These are phyloP conservation scores for Gryllus longicercus DNA, from an alignment of 2,888 invertebrate genomes.

Conservation along the genomic window DNA sequence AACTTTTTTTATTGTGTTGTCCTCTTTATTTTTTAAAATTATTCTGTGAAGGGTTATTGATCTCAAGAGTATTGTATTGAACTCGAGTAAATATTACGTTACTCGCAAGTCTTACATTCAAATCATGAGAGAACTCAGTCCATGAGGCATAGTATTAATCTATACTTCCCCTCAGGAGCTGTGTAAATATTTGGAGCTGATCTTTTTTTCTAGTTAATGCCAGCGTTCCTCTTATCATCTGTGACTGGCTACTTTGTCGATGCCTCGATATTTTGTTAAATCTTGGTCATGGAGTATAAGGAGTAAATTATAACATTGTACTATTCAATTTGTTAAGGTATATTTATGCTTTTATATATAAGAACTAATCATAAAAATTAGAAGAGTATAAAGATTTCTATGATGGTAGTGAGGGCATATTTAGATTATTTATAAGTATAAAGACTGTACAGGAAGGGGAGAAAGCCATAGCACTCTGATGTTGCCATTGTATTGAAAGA, in stretches of 20 bases:
- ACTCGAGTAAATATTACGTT: neutral
- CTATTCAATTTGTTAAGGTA: slow-evolving; percentile 17
- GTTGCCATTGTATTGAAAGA: neutral
- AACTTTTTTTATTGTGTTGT: neutral
- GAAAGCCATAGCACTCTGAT: slow-evolving; percentile 17
- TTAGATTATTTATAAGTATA: slow-evolving; percentile 2
- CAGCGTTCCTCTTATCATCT: neutral
- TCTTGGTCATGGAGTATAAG: neutral
- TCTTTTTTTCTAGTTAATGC: neutral
- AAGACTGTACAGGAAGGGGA: slow-evolving; percentile 17
- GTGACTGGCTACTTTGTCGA: neutral
- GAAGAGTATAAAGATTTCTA: slow-evolving; percentile 17
- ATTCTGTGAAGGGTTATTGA: neutral
- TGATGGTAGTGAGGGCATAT: slow-evolving; percentile 11
- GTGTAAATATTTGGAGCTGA: neutral
- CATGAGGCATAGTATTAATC: neutral
- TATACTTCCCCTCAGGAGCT: neutral
- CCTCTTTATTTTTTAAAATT: neutral
- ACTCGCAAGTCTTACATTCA: neutral
- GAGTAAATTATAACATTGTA: slow-evolving; percentile 17
- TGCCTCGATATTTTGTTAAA: slow-evolving; percentile 17
- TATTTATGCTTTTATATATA: slow-evolving; percentile 17
- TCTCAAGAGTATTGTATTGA: neutral
- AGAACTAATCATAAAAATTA: slow-evolving; percentile 11
- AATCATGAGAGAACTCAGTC: neutral